Evolutionary conservation across 2,888 invertebrate species (phyloP).

Genomic region (Drosophila macrospina): DNA sequence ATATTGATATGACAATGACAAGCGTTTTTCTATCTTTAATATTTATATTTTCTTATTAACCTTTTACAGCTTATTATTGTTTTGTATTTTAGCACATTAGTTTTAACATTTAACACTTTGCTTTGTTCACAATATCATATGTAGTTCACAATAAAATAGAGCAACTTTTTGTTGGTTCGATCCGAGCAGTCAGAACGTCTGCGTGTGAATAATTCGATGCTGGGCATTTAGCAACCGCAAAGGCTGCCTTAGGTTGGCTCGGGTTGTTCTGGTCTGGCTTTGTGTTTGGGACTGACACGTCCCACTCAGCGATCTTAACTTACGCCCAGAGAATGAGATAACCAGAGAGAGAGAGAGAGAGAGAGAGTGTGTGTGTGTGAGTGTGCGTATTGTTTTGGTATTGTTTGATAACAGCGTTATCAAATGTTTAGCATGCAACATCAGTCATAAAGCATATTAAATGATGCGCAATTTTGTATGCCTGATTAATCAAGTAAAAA

Average conservation of each 20-base stretch:
- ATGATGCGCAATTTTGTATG: conserved; percentile 69
- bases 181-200: conserved; percentile 73
- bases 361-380: conserved; percentile 7
- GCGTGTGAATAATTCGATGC: conserved; percentile 74
- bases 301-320: conserved; percentile 39
- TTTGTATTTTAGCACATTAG: conserved; percentile 10
- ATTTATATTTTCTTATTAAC: conserved; percentile 7
- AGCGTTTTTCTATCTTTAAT: conserved; percentile 30
- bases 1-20: conserved; percentile 26
- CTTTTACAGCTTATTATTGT: no score
- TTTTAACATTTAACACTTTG: conserved; percentile 33
- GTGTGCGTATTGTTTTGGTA: conserved; percentile 20
- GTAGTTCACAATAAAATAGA: conserved; percentile 15
- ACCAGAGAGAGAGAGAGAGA: conserved; percentile 2
- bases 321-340: conserved; percentile 14
- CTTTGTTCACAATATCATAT: conserved; percentile 7
- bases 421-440: conserved; percentile 35
- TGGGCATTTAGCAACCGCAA: conserved; percentile 62
- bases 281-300: conserved; percentile 44
- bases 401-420: conserved; percentile 58
- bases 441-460: conserved; percentile 16
- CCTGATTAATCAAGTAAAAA: conserved; percentile 21
- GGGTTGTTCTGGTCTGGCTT: conserved; percentile 37
- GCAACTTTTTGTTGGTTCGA: conserved; percentile 43
- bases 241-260: conserved; percentile 50